A percentile compares a stretch with the other conserved stretches of the same genome.
Evolutionary conservation across 1,140 invertebrate genomes (phyloP).

Genomic region (Apocrypta bakeri): DNA sequence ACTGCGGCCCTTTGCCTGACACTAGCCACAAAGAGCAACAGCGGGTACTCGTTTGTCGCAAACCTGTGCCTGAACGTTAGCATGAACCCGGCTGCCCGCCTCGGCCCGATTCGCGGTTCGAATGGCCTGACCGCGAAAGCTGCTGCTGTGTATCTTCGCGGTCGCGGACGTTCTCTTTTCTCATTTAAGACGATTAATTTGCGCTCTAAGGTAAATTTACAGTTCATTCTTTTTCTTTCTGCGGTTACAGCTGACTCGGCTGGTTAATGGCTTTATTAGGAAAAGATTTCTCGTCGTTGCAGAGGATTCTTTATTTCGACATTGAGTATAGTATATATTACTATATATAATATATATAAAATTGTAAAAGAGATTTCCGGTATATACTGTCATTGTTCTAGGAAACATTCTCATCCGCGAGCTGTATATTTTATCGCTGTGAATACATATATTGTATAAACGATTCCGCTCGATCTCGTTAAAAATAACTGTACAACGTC

Average conservation of each 20-base stretch:
- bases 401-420: too few relatives aligned
- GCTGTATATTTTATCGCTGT: too few relatives aligned
- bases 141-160: background rate
- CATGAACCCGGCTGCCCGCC: background rate
- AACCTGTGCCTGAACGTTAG: background rate
- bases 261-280: background rate
- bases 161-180: background rate
- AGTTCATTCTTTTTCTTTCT: background rate
- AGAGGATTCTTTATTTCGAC: background rate
- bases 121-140: background rate
- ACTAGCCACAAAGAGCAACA: background rate
- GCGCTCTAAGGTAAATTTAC: background rate
- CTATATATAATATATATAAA: too few relatives aligned
- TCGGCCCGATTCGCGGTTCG: background rate
- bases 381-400: too few relatives aligned
- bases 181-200: slow-evolving; percentile 1
- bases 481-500: background rate
- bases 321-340: too few relatives aligned
- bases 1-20: too few relatives aligned
- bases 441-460: too few relatives aligned
- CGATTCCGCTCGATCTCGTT: background rate
- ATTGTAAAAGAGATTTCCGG: too few relatives aligned
- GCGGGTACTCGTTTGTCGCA: background rate
- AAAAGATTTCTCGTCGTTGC: background rate
- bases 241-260: background rate